A percentile compares a stretch with the other conserved stretches of the same genome.
phyloP scores from a whole-genome alignment of 1,140 invertebrate species.

The Apolygus lucorum region DNA sequence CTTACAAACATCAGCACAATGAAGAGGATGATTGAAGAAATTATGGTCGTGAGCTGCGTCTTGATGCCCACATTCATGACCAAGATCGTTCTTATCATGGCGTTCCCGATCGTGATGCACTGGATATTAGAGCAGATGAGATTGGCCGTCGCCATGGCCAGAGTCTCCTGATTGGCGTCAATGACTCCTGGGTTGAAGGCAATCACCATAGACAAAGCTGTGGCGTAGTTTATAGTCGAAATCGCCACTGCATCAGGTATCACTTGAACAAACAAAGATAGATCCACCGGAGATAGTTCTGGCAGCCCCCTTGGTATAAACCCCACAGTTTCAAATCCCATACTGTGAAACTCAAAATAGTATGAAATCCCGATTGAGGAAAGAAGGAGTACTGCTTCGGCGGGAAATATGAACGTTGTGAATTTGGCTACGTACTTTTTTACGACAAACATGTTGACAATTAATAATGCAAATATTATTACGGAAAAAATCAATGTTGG shows the following conservation, averaged over 20 bases:
- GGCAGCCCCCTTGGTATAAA: conserved; percentile 23
- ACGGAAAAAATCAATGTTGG: conserved; percentile 19
- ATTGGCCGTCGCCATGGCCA: conserved; percentile 23
- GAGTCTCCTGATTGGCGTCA: conserved; percentile 21
- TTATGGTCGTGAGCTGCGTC: conserved; percentile 17
- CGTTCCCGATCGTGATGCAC: conserved; percentile 27
- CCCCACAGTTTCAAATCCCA: conserved; percentile 20
- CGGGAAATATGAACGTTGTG: conserved; percentile 24
- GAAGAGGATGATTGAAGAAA: conserved; percentile 20
- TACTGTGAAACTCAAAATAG: conserved; percentile 18
- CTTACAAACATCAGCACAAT: conserved; percentile 24
- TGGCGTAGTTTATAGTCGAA: conserved; percentile 21
- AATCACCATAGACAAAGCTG: conserved; percentile 19
- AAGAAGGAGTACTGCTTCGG: conserved; percentile 22
- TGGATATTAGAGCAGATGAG: conserved; percentile 23
- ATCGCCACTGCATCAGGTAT: conserved; percentile 9
- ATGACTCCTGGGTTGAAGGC: conserved; percentile 20
- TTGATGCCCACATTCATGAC: conserved; percentile 18
- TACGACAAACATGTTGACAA: conserved; percentile 17
- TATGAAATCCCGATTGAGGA: conserved; percentile 22
- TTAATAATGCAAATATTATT: conserved; percentile 19
- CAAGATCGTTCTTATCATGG: conserved; percentile 27
- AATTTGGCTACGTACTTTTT: conserved; percentile 18
- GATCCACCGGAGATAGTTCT: neutral
- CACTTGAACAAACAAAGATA: neutral